These are phyloP conservation scores for Strix uralensis DNA, from an alignment of 2,113 vertebrate species.

Conservation along the genomic window DNA sequence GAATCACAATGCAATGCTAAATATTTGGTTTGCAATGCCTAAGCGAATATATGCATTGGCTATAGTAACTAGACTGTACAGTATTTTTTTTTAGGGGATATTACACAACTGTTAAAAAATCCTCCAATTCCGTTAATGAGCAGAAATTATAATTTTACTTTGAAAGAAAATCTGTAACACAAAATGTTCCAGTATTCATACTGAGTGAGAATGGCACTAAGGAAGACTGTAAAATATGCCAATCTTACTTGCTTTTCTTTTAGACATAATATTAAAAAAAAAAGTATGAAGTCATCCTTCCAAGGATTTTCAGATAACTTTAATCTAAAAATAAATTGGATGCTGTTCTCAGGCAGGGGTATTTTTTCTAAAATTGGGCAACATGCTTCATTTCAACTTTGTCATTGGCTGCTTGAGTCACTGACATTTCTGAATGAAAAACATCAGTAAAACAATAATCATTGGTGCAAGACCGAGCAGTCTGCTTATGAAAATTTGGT, in stretches of 20 bases:
- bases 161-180: conserved; percentile 3
- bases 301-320: neutral
- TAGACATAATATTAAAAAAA: neutral
- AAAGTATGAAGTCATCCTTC: neutral
- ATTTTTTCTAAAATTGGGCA: conserved; percentile 5
- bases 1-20: neutral
- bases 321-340: neutral
- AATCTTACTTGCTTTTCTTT: neutral
- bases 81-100: neutral
- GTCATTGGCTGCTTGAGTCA: neutral
- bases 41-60: neutral
- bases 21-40: neutral
- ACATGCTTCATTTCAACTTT: neutral
- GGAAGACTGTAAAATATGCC: neutral
- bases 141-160: neutral
- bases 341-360: neutral
- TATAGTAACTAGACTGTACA: neutral
- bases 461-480: neutral
- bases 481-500: neutral
- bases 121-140: neutral
- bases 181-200: neutral
- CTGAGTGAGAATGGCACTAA: neutral
- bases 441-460: neutral
- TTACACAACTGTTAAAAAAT: neutral
- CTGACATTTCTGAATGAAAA: neutral